Evolutionary conservation across 2,113 vertebrate genomes (phyloP).

Genomic region (Chrysochloris asiatica): DNA sequence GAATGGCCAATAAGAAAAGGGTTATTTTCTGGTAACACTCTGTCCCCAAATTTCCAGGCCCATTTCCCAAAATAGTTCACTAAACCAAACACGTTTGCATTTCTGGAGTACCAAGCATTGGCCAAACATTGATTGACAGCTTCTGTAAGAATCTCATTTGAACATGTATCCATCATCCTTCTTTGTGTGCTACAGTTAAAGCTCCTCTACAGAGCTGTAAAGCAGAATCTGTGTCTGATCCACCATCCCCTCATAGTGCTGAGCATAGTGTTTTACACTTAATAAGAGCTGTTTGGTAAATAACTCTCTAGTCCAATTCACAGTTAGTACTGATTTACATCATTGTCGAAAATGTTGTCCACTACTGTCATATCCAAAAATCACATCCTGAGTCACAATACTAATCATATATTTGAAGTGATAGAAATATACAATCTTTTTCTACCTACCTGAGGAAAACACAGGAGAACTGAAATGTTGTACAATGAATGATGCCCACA

Average conservation of each 20-base stretch:
- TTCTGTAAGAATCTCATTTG: not conserved
- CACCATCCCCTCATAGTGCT: not conserved
- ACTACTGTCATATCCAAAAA: not conserved
- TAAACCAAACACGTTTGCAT: not conserved
- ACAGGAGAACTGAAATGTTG: not conserved
- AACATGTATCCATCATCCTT: not conserved
- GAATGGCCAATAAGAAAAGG: not conserved
- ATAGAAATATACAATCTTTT: not conserved
- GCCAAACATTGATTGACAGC: not conserved
- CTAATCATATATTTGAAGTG: not conserved
- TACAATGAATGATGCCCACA: not conserved
- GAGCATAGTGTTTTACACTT: not conserved
- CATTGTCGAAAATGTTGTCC: not conserved
- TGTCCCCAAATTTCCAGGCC: not conserved
- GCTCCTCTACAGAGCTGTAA: not conserved
- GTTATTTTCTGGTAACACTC: not conserved
- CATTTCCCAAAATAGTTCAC: not conserved
- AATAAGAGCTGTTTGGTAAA: not conserved
- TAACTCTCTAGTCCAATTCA: not conserved
- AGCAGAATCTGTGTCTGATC: not conserved
- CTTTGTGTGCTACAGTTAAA: not conserved
- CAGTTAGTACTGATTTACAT: not conserved
- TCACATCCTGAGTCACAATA: not conserved
- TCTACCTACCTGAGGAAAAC: not conserved
- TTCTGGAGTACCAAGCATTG: not conserved